Percentiles rank a stretch among this genome's conserved stretches.
phyloP scores from a whole-genome alignment of 2,797 vertebrate species.

The Alfaro cultratus region DNA sequence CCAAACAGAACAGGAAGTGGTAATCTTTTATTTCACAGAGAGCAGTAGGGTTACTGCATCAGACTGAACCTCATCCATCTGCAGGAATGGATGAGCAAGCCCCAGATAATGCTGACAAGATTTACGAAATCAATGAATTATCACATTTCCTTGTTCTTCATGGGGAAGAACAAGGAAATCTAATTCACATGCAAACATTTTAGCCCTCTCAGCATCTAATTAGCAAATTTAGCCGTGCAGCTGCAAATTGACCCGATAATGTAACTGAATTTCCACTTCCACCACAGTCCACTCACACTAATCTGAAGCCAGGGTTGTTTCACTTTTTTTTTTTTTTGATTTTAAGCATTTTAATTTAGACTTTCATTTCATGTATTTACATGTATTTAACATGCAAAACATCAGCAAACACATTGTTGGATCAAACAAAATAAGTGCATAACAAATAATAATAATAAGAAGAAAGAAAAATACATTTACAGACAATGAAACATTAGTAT shows the following conservation, averaged over 20 bases:
- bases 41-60: not conserved
- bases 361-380: not conserved
- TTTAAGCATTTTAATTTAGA: not conserved
- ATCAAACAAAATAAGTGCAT: not conserved
- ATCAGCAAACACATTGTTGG: not conserved
- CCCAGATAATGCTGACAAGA: not conserved
- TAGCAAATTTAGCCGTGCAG: constrained; percentile 7
- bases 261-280: not conserved
- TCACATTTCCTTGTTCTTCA: not conserved
- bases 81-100: not conserved
- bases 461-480: not conserved
- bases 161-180: not conserved
- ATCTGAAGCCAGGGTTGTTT: constrained; percentile 19
- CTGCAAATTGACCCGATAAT: constrained; percentile 14
- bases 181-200: constrained; percentile 27
- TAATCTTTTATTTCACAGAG: not conserved
- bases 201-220: not conserved
- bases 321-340: constrained; percentile 20
- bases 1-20: not conserved
- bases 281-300: not conserved
- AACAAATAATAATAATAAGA: not conserved
- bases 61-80: constrained; percentile 5
- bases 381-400: not conserved
- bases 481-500: not conserved
- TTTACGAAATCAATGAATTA: constrained; percentile 19